phyloP scores from a whole-genome alignment of 2,797 vertebrate genomes.

The Paguma larvata region DNA sequence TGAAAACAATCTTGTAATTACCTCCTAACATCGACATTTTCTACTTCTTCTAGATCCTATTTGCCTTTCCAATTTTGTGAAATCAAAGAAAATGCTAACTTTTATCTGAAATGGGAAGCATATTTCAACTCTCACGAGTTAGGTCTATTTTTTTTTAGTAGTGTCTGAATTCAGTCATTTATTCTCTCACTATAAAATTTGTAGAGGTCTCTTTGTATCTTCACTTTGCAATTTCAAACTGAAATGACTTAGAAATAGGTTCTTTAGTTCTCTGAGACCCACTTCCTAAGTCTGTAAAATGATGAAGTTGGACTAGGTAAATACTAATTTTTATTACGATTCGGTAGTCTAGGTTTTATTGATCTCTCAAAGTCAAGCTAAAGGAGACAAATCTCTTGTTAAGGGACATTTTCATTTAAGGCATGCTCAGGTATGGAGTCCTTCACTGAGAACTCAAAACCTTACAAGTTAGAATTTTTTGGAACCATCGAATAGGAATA shows the following conservation, averaged over 20 bases:
- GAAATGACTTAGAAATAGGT: not conserved
- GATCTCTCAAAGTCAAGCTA: not conserved
- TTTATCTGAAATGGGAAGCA: not conserved
- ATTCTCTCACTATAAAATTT: not conserved
- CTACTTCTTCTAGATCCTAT: not conserved
- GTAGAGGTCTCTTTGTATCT: not conserved
- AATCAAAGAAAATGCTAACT: not conserved
- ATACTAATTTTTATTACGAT: not conserved
- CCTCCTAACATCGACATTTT: not conserved
- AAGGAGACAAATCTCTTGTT: not conserved
- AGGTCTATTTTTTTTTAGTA: not conserved
- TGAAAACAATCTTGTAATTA: not conserved
- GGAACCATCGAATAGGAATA: not conserved
- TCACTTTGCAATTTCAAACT: conserved; percentile 14
- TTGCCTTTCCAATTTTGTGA: not conserved
- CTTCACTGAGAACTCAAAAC: not conserved
- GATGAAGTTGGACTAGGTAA: not conserved
- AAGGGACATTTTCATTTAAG: not conserved
- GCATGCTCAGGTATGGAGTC: not conserved
- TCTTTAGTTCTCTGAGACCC: not conserved
- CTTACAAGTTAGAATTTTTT: not conserved
- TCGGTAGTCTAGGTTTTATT: not conserved
- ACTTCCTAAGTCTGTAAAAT: not conserved
- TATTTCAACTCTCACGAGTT: not conserved
- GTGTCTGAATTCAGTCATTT: not conserved